Percentiles rank a stretch among this genome's conserved stretches.
Conservation (phyloP, 2,888 invertebrate genomes). For the Nephrocerus scutellatus region DNA sequence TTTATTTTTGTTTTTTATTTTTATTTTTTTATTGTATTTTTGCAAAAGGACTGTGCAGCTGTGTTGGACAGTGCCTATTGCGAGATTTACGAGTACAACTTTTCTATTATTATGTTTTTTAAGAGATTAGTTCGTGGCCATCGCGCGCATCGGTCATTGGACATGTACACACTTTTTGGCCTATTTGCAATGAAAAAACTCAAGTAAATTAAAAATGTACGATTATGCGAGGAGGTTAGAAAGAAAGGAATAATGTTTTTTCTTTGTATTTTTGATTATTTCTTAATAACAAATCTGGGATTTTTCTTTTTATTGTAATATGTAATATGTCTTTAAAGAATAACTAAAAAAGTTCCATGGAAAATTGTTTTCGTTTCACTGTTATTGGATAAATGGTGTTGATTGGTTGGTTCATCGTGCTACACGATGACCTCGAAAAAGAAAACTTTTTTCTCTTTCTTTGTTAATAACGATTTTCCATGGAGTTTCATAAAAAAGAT, state of each 20-base stretch:
- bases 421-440: no score
- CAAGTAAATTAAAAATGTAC: conserved; percentile 46
- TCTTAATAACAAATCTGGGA: conserved; percentile 14
- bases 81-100: no score
- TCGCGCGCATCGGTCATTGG: conserved; percentile 50
- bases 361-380: conserved; percentile 25
- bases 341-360: conserved; percentile 21
- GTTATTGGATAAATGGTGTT: background rate
- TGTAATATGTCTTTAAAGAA: conserved; percentile 14
- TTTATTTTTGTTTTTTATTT: conserved; percentile 18
- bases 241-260: conserved; percentile 13
- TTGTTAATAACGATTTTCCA: conserved; percentile 36
- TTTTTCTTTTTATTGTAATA: background rate
- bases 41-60: conserved; percentile 26
- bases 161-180: conserved; percentile 50
- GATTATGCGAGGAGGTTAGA: conserved; percentile 20
- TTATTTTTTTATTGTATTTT: conserved; percentile 30
- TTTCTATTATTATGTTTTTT: conserved; percentile 35
- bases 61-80: conserved; percentile 21
- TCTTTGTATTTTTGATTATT: conserved; percentile 14
- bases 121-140: conserved; percentile 46
- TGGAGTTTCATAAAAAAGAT: conserved; percentile 28
- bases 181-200: conserved; percentile 49
- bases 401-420: background rate
- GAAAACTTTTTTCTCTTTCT: no score